A percentile compares a stretch with the other conserved stretches of the same genome.
These are phyloP conservation scores for Hippoglossus stenolepis DNA, from an alignment of 2,113 vertebrate genomes.

Conservation along the genomic window DNA sequence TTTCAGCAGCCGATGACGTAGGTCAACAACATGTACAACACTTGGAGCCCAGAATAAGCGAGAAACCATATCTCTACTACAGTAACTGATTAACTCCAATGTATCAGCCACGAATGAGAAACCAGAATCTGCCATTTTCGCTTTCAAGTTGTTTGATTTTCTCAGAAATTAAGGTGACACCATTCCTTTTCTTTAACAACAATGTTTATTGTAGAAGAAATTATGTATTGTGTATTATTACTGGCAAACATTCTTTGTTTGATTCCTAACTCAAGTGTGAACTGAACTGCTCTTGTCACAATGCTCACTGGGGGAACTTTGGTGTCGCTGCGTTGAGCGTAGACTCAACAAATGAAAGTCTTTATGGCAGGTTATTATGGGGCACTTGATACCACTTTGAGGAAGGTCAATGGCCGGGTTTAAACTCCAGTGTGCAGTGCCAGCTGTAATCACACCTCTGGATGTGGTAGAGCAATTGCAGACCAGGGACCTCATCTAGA, in stretches of 20 bases:
- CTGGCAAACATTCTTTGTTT: background rate
- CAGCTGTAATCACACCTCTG: slow-evolving; percentile 62
- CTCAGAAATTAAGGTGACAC: background rate
- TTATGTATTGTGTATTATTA: background rate
- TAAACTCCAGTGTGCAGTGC: slow-evolving; percentile 49
- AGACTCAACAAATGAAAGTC: slow-evolving; percentile 69
- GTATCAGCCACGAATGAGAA: background rate
- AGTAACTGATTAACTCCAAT: slow-evolving; percentile 31
- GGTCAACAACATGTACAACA: background rate
- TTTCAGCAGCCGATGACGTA: background rate
- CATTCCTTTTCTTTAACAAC: background rate
- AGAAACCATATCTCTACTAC: background rate
- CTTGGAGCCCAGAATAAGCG: background rate
- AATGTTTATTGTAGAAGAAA: background rate
- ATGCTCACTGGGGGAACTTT: slow-evolving; percentile 21
- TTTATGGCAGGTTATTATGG: slow-evolving; percentile 73
- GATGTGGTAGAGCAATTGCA: slow-evolving; percentile 56
- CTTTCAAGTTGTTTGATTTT: background rate
- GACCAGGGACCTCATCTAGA: slow-evolving; percentile 55
- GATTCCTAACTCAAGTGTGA: slow-evolving; percentile 22
- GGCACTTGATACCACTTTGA: slow-evolving; percentile 71
- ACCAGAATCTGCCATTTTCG: background rate
- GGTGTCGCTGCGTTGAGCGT: slow-evolving; percentile 47
- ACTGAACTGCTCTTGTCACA: slow-evolving; percentile 34
- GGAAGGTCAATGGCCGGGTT: slow-evolving; percentile 74